Conservation (phyloP, 2,888 invertebrate species). For the Gymnoscelis rufifasciata region DNA sequence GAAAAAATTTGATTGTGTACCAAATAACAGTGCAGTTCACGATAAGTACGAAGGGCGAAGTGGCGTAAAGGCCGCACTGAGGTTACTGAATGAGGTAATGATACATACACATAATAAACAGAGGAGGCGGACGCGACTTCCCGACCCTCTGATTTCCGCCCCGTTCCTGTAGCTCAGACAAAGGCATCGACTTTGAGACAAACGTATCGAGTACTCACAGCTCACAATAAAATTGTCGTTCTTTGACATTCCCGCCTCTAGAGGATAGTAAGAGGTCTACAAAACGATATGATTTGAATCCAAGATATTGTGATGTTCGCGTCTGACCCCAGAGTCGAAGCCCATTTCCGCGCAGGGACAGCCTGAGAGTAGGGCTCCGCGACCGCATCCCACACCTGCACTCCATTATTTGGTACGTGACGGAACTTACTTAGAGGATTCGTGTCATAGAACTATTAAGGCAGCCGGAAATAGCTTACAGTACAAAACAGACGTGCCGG, state of each 20-base stretch:
- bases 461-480: constrained; percentile 61
- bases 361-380: constrained; percentile 1
- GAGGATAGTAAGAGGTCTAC: no score
- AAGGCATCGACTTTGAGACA: no score
- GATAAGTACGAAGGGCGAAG: constrained; percentile 66
- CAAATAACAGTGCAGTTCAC: constrained; percentile 75
- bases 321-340: background rate
- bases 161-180: no score
- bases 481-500: constrained; percentile 58
- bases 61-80: constrained; percentile 53
- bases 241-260: background rate
- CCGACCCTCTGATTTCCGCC: constrained; percentile 10
- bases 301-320: background rate
- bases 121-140: constrained; percentile 28
- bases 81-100: constrained; percentile 72
- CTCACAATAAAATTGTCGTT: background rate
- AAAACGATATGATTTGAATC: background rate
- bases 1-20: constrained; percentile 55
- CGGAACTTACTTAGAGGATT: constrained; percentile 51
- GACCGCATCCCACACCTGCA: constrained; percentile 34
- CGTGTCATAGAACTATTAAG: constrained; percentile 64
- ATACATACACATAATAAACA: constrained; percentile 45
- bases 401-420: constrained; percentile 74
- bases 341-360: background rate
- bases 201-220: background rate